Evolutionary conservation across 2,888 invertebrate genomes (phyloP), one percentile per base, ranked within the genome.

Genomic region (Podotricha telesiphe): DNA sequence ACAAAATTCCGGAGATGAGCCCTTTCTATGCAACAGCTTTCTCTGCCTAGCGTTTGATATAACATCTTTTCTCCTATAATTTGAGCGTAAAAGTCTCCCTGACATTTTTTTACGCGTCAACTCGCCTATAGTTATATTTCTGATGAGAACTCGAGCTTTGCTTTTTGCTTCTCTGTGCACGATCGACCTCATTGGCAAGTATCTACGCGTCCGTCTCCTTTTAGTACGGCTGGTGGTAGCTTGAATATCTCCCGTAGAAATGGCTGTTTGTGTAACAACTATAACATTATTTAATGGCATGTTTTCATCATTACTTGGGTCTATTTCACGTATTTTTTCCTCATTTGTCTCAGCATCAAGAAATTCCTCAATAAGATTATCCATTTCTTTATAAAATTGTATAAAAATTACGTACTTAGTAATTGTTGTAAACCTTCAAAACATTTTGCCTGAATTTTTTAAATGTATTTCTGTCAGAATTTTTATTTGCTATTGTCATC

Each of bases 141-240:
- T 73, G 22, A 85, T 45, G 47, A 78, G 47, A 45, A 77, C 73
- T 42, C 71, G 75, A 1, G 83, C 84, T 37, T 68, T 80, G 15
- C 70, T 78, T 65, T 86, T 85, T 5, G 82, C 75, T 20, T 75
- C 74, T 28, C 85, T 75, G 0, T 80, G 79, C 47, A 82, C 70
- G 19, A 71, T 70, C 0, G 77, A 73, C 0, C 85, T 81, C 5
- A 40, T 40, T 22, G 67, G 64, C 2, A 45, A 45, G n/a, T 47
- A 58, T 22, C 64, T 68, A 4, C 59, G 65, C 20, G 53, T 51
- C 56, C 22, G 51, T 47, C 42, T 67, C 15, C 37, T 50, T 28
- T 55, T 70, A 42, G 50, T 67, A 50, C 62, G 63, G 53, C 68
- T 71, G 1, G 73, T 65, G 37, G 67, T 71, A 11, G 71, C 69